phyloP scores from a whole-genome alignment of 2,113 vertebrate genomes.

The Chionodraco myersi region DNA sequence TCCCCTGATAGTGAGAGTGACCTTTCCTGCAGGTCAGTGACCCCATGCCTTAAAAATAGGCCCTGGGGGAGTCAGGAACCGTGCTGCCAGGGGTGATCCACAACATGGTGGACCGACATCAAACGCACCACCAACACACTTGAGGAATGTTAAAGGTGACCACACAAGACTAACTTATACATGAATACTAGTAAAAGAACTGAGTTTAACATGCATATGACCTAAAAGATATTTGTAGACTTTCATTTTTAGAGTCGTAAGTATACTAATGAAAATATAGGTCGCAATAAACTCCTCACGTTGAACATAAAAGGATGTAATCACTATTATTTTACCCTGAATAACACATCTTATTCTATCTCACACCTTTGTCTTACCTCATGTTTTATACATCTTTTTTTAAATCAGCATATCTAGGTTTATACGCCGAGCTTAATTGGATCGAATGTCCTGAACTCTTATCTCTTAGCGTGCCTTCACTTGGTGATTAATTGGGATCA shows the following conservation, averaged over 20 bases:
- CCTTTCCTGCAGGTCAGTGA: constrained; percentile 62
- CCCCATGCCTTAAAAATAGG: constrained; percentile 58
- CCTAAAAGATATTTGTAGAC: background rate
- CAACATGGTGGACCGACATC: constrained; percentile 47
- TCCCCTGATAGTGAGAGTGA: constrained; percentile 71
- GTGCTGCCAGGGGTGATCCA: constrained; percentile 46
- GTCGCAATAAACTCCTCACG: background rate
- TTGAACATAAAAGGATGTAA: background rate
- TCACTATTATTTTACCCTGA: background rate
- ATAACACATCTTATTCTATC: background rate
- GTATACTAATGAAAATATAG: background rate
- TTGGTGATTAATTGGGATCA: constrained; percentile 49
- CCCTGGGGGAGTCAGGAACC: constrained; percentile 41
- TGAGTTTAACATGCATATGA: background rate
- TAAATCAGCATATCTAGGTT: background rate
- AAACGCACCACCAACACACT: constrained; percentile 24
- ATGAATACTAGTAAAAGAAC: background rate
- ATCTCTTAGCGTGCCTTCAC: constrained; percentile 4
- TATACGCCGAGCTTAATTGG: constrained; percentile 30
- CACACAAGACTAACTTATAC: background rate
- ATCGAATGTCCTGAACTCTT: constrained; percentile 22
- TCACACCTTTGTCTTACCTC: background rate
- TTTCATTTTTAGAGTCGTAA: too few species aligned
- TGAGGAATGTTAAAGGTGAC: constrained; percentile 34
- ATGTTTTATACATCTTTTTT: background rate